These are phyloP conservation scores for Syrista parreyssii DNA, from an alignment of 2,888 invertebrate species.

Conservation along the genomic window DNA sequence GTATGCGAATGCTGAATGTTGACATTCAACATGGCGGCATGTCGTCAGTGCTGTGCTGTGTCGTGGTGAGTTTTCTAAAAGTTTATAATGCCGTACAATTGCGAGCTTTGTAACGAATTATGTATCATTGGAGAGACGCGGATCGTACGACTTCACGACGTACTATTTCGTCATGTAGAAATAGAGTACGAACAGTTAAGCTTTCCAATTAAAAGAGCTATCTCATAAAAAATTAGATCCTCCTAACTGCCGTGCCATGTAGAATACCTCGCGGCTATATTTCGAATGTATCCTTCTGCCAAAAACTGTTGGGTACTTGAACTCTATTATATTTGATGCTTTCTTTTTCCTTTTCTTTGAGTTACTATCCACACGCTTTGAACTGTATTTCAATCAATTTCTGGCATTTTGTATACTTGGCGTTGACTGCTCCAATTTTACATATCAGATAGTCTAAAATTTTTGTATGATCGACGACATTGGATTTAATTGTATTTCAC, in stretches of 20 bases:
- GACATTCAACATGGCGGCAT: slow-evolving; percentile 95
- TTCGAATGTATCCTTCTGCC: slow-evolving; percentile 6
- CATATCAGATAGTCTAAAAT: slow-evolving; percentile 39
- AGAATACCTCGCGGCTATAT: slow-evolving; percentile 15
- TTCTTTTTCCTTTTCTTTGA: background rate
- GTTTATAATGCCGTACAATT: slow-evolving; percentile 25
- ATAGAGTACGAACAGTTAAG: background rate
- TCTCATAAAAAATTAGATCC: slow-evolving; percentile 4
- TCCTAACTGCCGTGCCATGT: slow-evolving; percentile 11
- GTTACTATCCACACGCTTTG: background rate
- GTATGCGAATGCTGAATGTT: slow-evolving; percentile 67
- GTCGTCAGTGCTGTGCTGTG: slow-evolving; percentile 97
- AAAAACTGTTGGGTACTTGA: background rate
- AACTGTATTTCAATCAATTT: background rate
- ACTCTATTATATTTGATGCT: background rate
- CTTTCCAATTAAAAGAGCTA: background rate
- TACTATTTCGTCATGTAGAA: background rate
- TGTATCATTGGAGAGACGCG: slow-evolving; percentile 19
- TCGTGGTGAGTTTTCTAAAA: slow-evolving; percentile 85
- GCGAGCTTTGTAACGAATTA: slow-evolving; percentile 13
- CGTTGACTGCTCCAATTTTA: background rate
- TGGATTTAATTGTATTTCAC: background rate
- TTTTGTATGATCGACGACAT: background rate
- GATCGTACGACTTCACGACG: slow-evolving; percentile 11
- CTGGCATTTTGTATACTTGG: background rate